These are phyloP conservation scores for Ambastaia sidthimunki DNA, from an alignment of 2,797 vertebrate species.

Conservation along the genomic window DNA sequence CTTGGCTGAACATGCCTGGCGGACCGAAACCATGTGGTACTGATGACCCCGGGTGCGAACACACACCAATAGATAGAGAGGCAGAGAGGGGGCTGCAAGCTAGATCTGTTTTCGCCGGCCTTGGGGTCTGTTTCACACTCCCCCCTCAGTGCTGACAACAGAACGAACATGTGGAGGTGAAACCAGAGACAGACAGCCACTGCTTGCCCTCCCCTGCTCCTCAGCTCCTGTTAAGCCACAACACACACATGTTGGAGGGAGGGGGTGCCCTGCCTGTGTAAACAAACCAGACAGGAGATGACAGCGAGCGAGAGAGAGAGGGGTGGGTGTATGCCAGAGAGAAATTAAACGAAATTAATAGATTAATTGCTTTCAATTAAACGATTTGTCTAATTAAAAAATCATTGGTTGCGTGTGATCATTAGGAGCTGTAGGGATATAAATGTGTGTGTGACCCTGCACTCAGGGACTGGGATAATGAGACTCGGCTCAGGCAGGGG, in stretches of 20 bases:
- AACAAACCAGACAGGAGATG: slow-evolving; percentile 52
- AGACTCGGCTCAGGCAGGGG: slow-evolving; percentile 32
- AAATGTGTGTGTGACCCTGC: slow-evolving; percentile 8
- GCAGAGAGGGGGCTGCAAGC: slow-evolving; percentile 30
- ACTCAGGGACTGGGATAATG: slow-evolving; percentile 47
- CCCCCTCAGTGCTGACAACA: slow-evolving; percentile 60
- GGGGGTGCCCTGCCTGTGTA: slow-evolving; percentile 31
- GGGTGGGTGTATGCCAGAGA: slow-evolving; percentile 15
- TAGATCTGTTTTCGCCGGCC: slow-evolving; percentile 63
- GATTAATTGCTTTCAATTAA: slow-evolving; percentile 45
- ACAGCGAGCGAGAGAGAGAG: slow-evolving; percentile 17
- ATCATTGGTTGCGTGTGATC: slow-evolving; percentile 20
- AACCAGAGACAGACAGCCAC: slow-evolving; percentile 57
- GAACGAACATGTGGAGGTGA: slow-evolving; percentile 59
- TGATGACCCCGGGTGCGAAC: slow-evolving; percentile 49
- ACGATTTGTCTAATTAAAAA: slow-evolving; percentile 31
- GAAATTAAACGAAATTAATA: slow-evolving; percentile 47
- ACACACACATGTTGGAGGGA: slow-evolving; percentile 45
- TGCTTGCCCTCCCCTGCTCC: slow-evolving; percentile 54
- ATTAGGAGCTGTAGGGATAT: slow-evolving; percentile 6
- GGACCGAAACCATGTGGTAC: slow-evolving; percentile 60
- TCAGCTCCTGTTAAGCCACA: slow-evolving; percentile 59
- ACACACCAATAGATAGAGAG: slow-evolving; percentile 34
- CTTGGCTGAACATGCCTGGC: slow-evolving; percentile 61
- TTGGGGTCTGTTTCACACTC: slow-evolving; percentile 60